Evolutionary conservation across 1,140 invertebrate genomes (phyloP), one percentile per base, ranked within the genome.

Genomic region (Idris sp.): DNA sequence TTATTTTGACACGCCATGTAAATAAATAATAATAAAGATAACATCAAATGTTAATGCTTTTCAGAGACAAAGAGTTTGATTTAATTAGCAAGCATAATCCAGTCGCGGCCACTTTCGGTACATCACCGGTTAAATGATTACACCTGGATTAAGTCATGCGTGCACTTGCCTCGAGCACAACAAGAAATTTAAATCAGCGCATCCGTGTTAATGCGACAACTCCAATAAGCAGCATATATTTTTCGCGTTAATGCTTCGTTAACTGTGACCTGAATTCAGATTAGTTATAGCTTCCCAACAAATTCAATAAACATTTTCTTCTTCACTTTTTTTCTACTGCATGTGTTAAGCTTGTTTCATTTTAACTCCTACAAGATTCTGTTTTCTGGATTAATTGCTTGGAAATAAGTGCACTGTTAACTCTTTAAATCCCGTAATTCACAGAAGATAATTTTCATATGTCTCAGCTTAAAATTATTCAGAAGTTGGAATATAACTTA

Each of bases 111-210:
- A 41, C 19, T 59, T 71, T 59, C 26, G 25, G 30, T 43, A 33
- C 54, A 61, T 58, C 36, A 46, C 30, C 16, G 18, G 49, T 48
- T 56, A 54, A 51, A 51, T 35, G 19, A 13, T 71, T 71, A 71
- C 68, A 62, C 40, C 46, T 72, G 58, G 58, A 62, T 62, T 56
- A 72, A 72, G 49, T 62, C 49, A 51, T 49, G 58, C 33, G 68
- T 58, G 41, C 30, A 35, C 41, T 19, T 49, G 54, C 30, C 10
- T 10, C 40, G 31, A 14, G 11, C 25, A 41, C 25, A 54, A 31
- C 41, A 54, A 59, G 48, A 64, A 51, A 64, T 73, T 64, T 62
- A 49, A 61, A 72, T 58, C 28, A 35, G 43, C 26, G 56, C 49
- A 49, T 58, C 49, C 33, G 51, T 49, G 31, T 48, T 72, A 62